Evolutionary conservation across 2,113 vertebrate species (phyloP), one percentile per base, ranked within the genome.

Genomic region (Melanocharis versteri): DNA sequence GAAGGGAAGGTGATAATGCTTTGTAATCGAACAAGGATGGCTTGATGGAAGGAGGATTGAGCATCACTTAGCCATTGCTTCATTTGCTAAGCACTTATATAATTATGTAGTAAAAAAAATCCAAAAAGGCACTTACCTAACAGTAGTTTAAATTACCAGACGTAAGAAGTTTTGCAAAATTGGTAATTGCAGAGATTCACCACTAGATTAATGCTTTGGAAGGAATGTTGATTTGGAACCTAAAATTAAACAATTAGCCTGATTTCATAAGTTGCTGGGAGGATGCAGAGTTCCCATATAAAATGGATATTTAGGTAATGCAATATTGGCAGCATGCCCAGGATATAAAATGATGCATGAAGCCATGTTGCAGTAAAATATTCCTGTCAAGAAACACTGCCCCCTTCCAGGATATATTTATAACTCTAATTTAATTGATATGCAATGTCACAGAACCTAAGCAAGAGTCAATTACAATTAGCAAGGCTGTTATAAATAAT

Each of bases 231-330:
- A 85, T 96, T 87, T 83, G 83, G 62, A 97, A 94, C 58, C 82
- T 75, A 84, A 86, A 96, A 97, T 97, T 96, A 97, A 97, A 94
- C 88, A 94, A 94, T 96, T 94, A 95, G 76, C 65, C 83, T 90
- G 94, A 90, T 95, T 97, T 97, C 83, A 31, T 73, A 89, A 96
- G 88, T 90, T 90, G 76, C 83, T 96, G 75, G 77, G 87, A 95
- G 73, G 64, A 86, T 95, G 82, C 75, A 90, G 87, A 90, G 79
- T 92, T 95, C 93, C 66, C 96, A 31, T 76, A 64, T 82, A 35
- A 90, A 80, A 71, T 86, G 92, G 95, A 72, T 81, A 85, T 95
- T 95, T 84, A 93, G 94, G 93, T 96, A 97, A 95, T 75, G 87
- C 83, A 96, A 54, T 70, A 33, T 86, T 97, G 96, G 72, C 79